A percentile compares a stretch with the other conserved stretches of the same genome.
phyloP scores from a whole-genome alignment of 2,888 invertebrate species.

The Eilema depressum region DNA sequence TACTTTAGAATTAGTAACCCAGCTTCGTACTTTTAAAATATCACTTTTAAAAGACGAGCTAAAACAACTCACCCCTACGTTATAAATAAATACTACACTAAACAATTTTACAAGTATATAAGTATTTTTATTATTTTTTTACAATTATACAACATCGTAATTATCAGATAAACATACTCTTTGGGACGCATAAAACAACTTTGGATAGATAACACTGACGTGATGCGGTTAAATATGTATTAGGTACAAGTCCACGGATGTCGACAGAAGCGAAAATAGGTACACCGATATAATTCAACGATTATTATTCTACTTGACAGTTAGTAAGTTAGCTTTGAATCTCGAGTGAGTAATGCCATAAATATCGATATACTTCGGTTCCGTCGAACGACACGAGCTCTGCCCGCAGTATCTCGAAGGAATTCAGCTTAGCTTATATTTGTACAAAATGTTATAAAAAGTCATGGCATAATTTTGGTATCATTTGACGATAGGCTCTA shows the following conservation, averaged over 20 bases:
- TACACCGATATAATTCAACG: conserved; percentile 46
- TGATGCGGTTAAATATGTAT: conserved; percentile 38
- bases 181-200: conserved; percentile 83
- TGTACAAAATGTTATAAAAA: conserved; percentile 77
- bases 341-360: conserved; percentile 32
- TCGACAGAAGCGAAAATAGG: conserved; percentile 52
- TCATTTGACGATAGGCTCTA: conserved; percentile 48
- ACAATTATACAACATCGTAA: conserved; percentile 84
- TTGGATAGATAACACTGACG: conserved; percentile 73
- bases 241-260: conserved; percentile 32
- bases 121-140: conserved; percentile 82
- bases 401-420: conserved; percentile 19
- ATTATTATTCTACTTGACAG: conserved; percentile 38
- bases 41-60: conserved; percentile 83
- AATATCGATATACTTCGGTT: conserved; percentile 45
- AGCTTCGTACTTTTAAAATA: conserved; percentile 81
- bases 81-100: conserved; percentile 85
- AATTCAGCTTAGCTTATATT: conserved; percentile 48
- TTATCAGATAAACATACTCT: conserved; percentile 82
- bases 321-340: conserved; percentile 47
- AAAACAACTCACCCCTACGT: conserved; percentile 64
- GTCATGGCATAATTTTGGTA: conserved; percentile 75
- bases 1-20: conserved; percentile 69
- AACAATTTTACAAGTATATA: conserved; percentile 84
- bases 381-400: conserved; percentile 29